Percentiles rank a stretch among this genome's conserved stretches.
Evolutionary conservation across 2,113 vertebrate genomes (phyloP).

Genomic region (Hydropotes inermis): DNA sequence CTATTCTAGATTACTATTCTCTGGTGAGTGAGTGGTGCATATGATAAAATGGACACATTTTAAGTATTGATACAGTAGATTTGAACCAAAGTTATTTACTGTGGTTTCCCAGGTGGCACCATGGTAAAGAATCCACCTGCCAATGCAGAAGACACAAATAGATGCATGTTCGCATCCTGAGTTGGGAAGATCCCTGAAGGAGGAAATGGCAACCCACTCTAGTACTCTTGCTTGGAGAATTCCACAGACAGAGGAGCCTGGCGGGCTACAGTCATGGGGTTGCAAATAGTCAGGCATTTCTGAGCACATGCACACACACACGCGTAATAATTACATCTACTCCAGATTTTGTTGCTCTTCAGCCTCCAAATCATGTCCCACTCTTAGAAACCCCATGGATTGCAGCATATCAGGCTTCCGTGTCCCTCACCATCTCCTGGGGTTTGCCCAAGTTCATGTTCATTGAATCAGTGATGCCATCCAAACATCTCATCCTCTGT

Average conservation of each 20-base stretch:
- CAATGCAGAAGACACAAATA: not conserved
- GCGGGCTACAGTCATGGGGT: not conserved
- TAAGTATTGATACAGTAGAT: not conserved
- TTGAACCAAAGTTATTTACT: not conserved
- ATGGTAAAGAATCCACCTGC: not conserved
- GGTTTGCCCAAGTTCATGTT: not conserved
- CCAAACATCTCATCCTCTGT: not conserved
- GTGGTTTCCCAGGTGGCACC: not conserved
- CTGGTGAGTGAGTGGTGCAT: not conserved
- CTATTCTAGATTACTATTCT: not conserved
- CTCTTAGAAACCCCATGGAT: not conserved
- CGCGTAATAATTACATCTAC: not conserved
- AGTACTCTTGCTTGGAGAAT: not conserved
- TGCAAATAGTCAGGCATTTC: not conserved
- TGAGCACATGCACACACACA: not conserved
- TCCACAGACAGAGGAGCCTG: not conserved
- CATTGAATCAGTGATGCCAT: not conserved
- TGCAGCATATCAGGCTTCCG: not conserved
- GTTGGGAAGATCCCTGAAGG: not conserved
- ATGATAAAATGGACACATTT: not conserved
- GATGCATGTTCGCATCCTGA: fast-evolving
- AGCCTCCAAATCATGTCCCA: not conserved
- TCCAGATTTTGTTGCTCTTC: not conserved
- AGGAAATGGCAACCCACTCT: not conserved
- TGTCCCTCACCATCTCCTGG: not conserved